Conservation (phyloP, 1,140 invertebrate species). For the Drosophila pseudoobscura region DNA sequence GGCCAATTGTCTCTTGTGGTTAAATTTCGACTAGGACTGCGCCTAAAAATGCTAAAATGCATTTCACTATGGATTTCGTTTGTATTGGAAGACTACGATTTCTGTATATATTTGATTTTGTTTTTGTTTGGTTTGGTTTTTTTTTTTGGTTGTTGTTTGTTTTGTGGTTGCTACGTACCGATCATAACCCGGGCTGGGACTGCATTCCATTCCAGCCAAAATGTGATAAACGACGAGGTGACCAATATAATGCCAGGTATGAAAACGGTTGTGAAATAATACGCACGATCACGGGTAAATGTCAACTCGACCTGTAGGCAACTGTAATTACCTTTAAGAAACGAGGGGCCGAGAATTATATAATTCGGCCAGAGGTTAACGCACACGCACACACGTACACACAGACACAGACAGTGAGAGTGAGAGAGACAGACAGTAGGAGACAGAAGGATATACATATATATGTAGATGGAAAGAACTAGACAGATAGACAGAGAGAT, state of each 20-base stretch:
- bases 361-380: slow-evolving; percentile 52
- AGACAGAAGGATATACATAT: slow-evolving; percentile 2
- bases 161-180: slow-evolving; percentile 86
- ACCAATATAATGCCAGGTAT: slow-evolving; percentile 97
- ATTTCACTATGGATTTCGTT: neutral
- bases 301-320: slow-evolving; percentile 95
- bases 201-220: slow-evolving; percentile 97
- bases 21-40: slow-evolving; percentile 49
- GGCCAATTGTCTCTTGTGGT: slow-evolving; percentile 43
- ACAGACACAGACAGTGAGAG: slow-evolving; percentile 27
- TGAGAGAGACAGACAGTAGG: neutral
- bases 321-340: slow-evolving; percentile 94
- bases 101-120: slow-evolving; percentile 10
- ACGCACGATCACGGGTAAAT: slow-evolving; percentile 96
- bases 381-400: slow-evolving; percentile 45
- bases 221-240: slow-evolving; percentile 95
- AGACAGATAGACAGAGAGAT: too few species aligned
- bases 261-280: slow-evolving; percentile 98
- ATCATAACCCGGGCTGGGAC: slow-evolving; percentile 97
- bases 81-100: slow-evolving; percentile 52
- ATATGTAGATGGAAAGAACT: slow-evolving; percentile 2
- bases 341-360: slow-evolving; percentile 57
- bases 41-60: slow-evolving; percentile 19
- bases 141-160: slow-evolving; percentile 15
- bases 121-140: slow-evolving; percentile 12